Conservation (phyloP, 2,797 vertebrate species). For the Lepidocolaptes lacrymiger region DNA sequence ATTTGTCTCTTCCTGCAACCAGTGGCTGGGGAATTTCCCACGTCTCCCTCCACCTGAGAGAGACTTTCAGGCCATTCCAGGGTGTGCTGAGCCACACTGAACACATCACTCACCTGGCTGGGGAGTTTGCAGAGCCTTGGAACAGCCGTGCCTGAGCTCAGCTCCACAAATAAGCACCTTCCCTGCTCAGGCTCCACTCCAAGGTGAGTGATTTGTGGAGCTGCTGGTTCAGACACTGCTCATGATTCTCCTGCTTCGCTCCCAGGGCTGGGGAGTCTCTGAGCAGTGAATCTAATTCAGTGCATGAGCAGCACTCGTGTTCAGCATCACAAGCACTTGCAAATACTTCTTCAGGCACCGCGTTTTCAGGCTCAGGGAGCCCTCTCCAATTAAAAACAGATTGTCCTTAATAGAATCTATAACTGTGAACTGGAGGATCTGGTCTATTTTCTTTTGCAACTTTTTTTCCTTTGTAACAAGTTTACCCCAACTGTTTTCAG, state of each 20-base stretch:
- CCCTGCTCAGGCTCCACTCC: neutral
- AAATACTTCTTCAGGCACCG: neutral
- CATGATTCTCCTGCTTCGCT: neutral
- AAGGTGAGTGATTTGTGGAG: neutral
- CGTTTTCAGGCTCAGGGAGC: neutral
- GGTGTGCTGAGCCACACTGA: accelerated
- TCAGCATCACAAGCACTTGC: neutral
- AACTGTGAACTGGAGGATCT: neutral
- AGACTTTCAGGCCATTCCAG: neutral
- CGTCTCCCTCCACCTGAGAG: neutral
- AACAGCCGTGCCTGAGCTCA: neutral
- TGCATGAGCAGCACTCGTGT: neutral
- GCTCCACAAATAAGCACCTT: neutral
- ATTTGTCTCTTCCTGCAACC: neutral
- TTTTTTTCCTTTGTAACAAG: neutral
- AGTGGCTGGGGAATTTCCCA: neutral
- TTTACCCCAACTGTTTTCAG: neutral
- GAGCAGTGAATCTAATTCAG: constrained; percentile 27
- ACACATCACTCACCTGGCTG: neutral
- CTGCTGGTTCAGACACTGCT: neutral
- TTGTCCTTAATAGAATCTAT: constrained; percentile 34
- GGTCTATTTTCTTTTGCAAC: neutral
- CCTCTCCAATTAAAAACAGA: constrained; percentile 36
- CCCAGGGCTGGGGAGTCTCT: neutral
- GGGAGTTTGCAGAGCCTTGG: neutral